Base-by-base conservation (phyloP, 92 coral and sea anemone species). In the Parazoanthus darwini region DNA sequence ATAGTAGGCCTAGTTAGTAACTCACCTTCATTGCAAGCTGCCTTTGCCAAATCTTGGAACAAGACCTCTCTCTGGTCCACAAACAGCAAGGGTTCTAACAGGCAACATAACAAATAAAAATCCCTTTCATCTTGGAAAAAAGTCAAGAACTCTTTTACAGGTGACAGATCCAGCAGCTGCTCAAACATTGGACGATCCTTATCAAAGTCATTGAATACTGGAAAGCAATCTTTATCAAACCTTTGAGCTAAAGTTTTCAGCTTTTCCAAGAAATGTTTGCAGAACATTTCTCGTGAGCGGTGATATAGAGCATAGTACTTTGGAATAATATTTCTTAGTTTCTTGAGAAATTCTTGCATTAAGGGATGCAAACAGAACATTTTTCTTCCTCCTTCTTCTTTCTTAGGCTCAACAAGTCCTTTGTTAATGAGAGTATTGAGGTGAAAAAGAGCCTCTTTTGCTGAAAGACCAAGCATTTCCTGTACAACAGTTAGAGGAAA, bases 71-170 rank as follows among this genome's bases (percentile, higher is more conserved):
- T 48, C 51, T 6, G 10, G 13, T 48, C 11, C 8, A 48, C 51
- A 10, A 10, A 48, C 13, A 48, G 51, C 7, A 48, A 11, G 51
- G 51, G 51, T 11, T 48, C 51, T 6, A 48, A 48, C 13, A 48
- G 51, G 51, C 51, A 48, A 48, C 1, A 5, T 7, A 48, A 48
- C 51, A 48, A 10, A 48, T 48, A 48, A 48, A 36, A 26, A 92
- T 91, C 90, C 77, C 75, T 25, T 90, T 93, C 90, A 90, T 78
- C 83, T 83, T 84, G n/a, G 89, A 85, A 70, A 94, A 82, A 71
- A 90, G 80, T 50, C 91, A 63, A 63, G 23, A 58, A 58, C 70
- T 63, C 70, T 22, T 63, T 63, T 63, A 16, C 70, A 20, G 25
- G 25, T 20, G 70, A 20, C 7, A 63, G 25, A 1, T 63, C 70